Evolutionary conservation across 2,888 invertebrate genomes (phyloP), one percentile per base, ranked within the genome.

Genomic region (Isotomurus palustris): DNA sequence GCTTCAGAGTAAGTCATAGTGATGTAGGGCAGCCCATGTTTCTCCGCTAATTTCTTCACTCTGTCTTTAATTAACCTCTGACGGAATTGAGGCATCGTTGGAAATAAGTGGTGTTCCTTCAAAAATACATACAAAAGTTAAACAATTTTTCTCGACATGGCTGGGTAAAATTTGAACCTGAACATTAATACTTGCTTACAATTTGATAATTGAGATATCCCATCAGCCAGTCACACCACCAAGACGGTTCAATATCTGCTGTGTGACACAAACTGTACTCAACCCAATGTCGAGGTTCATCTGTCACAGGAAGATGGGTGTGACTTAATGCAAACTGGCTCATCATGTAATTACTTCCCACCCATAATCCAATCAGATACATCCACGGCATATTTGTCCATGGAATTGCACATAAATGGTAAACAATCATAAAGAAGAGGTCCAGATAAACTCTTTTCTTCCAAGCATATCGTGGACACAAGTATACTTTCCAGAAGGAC

Each of bases 51-150:
- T 2, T 57, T 61, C 25, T 32, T 59, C 2, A 70, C 70, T 2
- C 68, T 43, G 17, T 60, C 60, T 6, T 60, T 36, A 22, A 68
- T 63, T 8, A 53, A 57, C 0, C 58, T 61, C 38, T 68, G 67
- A 38, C 67, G 48, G 56, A 64, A 70, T 28, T 70, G 68, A 4
- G 70, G 70, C 70, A 70, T 70, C 0, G 70, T 70, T n/a, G 70
- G 70, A 35, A 62, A 65, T 2, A 62, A 22, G 21, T 65, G 65
- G 25, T 65, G 65, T 22, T 65, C 62, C 48, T n/a, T n/a, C n/a
- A n/a, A n/a, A n/a, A n/a, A n/a, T n/a, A n/a, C n/a, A n/a, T n/a
- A n/a, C n/a, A n/a, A n/a, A n/a, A n/a, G n/a, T n/a, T n/a, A n/a
- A n/a, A n/a, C n/a, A n/a, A n/a, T n/a, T n/a, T n/a, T n/a, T n/a